phyloP scores from a whole-genome alignment of 2,888 invertebrate species.

The Teinopalpus imperialis region DNA sequence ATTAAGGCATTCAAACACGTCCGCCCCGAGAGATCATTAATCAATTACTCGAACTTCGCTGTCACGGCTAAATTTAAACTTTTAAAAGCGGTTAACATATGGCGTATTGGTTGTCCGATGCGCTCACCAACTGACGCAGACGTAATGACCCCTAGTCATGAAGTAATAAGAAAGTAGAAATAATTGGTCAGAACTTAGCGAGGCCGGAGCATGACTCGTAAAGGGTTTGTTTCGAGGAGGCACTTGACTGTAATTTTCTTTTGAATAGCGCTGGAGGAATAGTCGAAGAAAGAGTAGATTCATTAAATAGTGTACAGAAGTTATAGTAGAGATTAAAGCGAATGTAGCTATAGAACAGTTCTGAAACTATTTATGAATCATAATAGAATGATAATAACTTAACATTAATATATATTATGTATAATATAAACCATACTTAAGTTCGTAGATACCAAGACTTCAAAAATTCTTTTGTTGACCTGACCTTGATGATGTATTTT shows the following conservation, averaged over 20 bases:
- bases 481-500: no score
- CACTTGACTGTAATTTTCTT: slow-evolving; percentile 74
- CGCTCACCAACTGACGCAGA: slow-evolving; percentile 76
- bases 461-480: no score
- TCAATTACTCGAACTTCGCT: slow-evolving; percentile 73
- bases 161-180: slow-evolving; percentile 64
- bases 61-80: slow-evolving; percentile 63
- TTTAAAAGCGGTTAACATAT: slow-evolving; percentile 65
- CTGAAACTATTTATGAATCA: not conserved
- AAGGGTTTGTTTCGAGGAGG: slow-evolving; percentile 73
- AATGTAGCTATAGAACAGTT: slow-evolving; percentile 39
- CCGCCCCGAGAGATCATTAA: slow-evolving; percentile 71
- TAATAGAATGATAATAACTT: not conserved
- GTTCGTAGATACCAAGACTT: no score
- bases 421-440: no score
- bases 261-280: slow-evolving; percentile 64
- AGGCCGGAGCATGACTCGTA: slow-evolving; percentile 72
- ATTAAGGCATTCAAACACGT: slow-evolving; percentile 71
- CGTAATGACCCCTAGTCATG: slow-evolving; percentile 64
- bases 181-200: slow-evolving; percentile 74
- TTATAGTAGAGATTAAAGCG: slow-evolving; percentile 57
- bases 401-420: no score
- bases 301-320: slow-evolving; percentile 74
- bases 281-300: slow-evolving; percentile 63
- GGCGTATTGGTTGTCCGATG: slow-evolving; percentile 51